These are phyloP conservation scores for Caenorhabditis sinica DNA, from an alignment of 2,888 invertebrate species.

Conservation along the genomic window DNA sequence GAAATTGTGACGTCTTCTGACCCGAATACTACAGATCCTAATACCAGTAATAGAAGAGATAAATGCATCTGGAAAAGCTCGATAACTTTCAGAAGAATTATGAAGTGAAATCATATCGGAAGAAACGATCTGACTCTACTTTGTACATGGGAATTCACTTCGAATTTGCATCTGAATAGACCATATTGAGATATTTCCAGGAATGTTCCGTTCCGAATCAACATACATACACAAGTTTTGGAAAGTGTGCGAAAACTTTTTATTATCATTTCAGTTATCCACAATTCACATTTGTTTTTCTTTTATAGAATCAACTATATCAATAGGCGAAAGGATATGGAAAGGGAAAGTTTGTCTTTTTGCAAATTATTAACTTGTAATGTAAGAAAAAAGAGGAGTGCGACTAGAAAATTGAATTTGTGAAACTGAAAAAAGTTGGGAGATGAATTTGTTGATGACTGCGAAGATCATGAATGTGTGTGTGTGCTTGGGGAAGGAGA, in stretches of 20 bases:
- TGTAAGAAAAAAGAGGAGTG: too few species aligned
- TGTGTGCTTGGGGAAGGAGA: conserved; percentile 7
- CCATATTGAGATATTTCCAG: conserved; percentile 36
- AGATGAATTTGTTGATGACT: conserved; percentile 5
- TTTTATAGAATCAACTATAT: conserved; percentile 14
- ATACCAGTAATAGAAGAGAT: conserved; percentile 36
- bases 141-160: not conserved
- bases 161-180: conserved; percentile 11
- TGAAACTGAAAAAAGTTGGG: conserved; percentile 42
- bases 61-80: conserved; percentile 38
- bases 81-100: not conserved
- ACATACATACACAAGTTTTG: not conserved
- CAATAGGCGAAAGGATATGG: conserved; percentile 24
- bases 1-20: conserved; percentile 39
- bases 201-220: conserved; percentile 39
- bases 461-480: conserved; percentile 42
- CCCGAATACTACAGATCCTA: conserved; percentile 12
- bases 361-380: not conserved
- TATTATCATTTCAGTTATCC: conserved; percentile 50
- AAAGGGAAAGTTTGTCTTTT: not conserved
- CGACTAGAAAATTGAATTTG: conserved; percentile 44
- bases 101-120: not conserved
- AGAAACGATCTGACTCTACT: not conserved
- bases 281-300: conserved; percentile 15
- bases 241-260: conserved; percentile 24